phyloP scores from a whole-genome alignment of 2,888 invertebrate species.

The Urechis unicinctus region DNA sequence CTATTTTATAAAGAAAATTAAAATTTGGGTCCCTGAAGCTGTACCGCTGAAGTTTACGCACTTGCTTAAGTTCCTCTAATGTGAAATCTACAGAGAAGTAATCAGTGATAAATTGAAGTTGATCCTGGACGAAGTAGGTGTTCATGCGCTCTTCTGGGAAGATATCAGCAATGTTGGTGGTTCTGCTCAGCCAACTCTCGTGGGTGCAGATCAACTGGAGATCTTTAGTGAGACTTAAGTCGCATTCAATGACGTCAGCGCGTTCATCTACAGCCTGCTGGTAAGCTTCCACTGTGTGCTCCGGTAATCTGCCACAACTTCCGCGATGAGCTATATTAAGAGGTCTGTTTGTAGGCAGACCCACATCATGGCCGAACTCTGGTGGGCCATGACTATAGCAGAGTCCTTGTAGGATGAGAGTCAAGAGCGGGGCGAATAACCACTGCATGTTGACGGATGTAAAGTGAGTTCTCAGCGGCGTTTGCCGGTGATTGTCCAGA shows the following conservation, averaged over 20 bases:
- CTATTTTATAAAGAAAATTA: conserved; percentile 13
- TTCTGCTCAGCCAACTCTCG: conserved; percentile 19
- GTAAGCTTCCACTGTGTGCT: conserved; percentile 21
- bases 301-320: conserved; percentile 20
- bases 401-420: too few relatives aligned
- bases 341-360: conserved; percentile 14
- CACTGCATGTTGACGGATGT: too few relatives aligned
- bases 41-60: conserved; percentile 14
- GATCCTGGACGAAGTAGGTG: conserved; percentile 9
- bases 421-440: too few relatives aligned
- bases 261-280: conserved; percentile 21
- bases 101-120: conserved; percentile 11
- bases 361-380: conserved; percentile 11
- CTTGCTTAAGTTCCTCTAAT: conserved; percentile 14
- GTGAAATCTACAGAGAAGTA: conserved; percentile 24
- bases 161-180: conserved; percentile 16
- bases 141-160: conserved; percentile 6
- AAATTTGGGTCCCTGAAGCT: conserved; percentile 14
- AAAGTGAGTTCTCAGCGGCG: too few relatives aligned
- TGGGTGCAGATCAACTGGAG: conserved; percentile 18
- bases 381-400: too few relatives aligned
- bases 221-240: conserved; percentile 21
- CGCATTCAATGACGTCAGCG: conserved; percentile 26
- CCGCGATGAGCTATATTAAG: conserved; percentile 27
- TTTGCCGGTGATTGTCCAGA: too few relatives aligned